Evolutionary conservation across 2,797 vertebrate genomes (phyloP), one percentile per base, ranked within the genome.

Genomic region (Lagodon rhomboides): DNA sequence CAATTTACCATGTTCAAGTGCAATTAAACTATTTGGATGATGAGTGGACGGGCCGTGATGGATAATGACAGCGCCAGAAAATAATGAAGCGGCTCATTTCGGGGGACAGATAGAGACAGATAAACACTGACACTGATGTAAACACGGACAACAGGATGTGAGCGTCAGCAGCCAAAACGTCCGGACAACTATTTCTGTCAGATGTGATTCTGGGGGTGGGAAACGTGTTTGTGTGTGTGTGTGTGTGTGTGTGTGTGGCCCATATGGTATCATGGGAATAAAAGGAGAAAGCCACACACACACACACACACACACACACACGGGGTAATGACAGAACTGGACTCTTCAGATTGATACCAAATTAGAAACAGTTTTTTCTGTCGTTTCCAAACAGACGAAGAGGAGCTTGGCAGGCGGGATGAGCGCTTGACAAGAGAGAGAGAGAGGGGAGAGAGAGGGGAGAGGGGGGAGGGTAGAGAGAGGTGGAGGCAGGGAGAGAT

Each of bases 151-250:
- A 89, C 87, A 86, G 82, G 89, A 91, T 76, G 84, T 78, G 68
- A 76, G 67, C n/a, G 73, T 84, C 83, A 75, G 68, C 34, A 30
- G 56, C 46, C 68, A 61, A 79, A 88, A 91, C 56, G 70, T 47
- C 64, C n/a, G 65, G 71, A 72, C 80, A 79, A 79, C 90, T 92
- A 92, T 93, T 90, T 88, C 65, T 79, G 85, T 88, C 82, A 62
- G 68, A 44, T 68, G 69, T 2, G 3, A 67, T 80, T 83, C 72
- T 80, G 46, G 38, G 82, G 73, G 82, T 84, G 85, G 71, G 79
- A 82, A 72, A 53, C 75, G 73, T 82, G 86, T 85, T 85, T 85
- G 84, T 34, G 69, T 73, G 62, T 55, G 23, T 58, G 30, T 56
- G 56, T 56, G 73, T 54, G 73, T 67, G 58, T 60, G 62, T 72